Conservation (phyloP, 2,797 vertebrate genomes). For the Limosa lapponica region DNA sequence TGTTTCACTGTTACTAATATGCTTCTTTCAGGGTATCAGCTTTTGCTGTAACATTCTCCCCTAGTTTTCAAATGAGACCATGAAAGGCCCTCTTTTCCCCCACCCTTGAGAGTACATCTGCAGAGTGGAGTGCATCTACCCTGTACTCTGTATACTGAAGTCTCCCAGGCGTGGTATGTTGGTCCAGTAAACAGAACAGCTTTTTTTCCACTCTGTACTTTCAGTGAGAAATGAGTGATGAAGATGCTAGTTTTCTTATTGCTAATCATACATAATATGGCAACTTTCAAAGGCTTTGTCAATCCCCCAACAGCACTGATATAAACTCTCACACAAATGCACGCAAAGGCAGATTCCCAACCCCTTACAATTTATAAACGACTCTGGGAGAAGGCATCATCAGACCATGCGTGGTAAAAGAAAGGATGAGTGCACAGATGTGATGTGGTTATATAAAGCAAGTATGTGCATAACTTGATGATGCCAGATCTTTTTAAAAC, state of each 20-base stretch:
- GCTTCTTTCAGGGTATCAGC: not conserved
- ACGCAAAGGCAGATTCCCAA: not conserved
- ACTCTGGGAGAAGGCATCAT: not conserved
- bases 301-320: accelerated
- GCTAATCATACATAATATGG: not conserved
- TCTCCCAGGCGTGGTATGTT: not conserved
- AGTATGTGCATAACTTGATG: not conserved
- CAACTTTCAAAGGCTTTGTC: not conserved
- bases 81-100: not conserved
- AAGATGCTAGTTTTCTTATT: not conserved
- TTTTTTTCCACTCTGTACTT: not conserved
- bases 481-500: not conserved
- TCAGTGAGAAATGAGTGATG: not conserved
- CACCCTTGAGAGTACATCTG: not conserved
- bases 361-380: not conserved
- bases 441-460: not conserved
- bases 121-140: not conserved
- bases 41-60: not conserved
- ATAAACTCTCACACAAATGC: not conserved
- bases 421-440: not conserved
- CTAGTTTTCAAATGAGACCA: not conserved
- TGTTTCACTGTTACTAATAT: not conserved
- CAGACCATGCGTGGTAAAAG: not conserved
- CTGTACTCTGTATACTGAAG: not conserved
- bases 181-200: not conserved